Base-by-base conservation (phyloP, 2,888 invertebrate species). In the Criorhina ranunculi region DNA sequence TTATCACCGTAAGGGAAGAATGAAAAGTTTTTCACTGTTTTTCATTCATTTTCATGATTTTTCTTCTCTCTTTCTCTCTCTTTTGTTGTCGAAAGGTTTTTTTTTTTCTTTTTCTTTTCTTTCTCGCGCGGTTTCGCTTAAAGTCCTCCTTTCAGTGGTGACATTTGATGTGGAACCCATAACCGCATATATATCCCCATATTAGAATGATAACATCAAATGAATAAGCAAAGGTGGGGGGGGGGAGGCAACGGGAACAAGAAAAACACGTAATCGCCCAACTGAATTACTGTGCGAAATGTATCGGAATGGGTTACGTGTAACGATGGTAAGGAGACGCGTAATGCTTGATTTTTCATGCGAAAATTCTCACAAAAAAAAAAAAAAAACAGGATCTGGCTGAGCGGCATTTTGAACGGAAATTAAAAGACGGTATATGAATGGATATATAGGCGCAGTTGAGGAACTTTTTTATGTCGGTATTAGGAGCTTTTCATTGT, bases 1-100 rank as follows among this genome's bases (percentile, higher is more conserved):
- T 80, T 85, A 85, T 80, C 85, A 76, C 85, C 80, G 66, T 75
- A 66, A 75, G 59, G 80, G 69, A 85, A 76, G n/a, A 80, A 80
- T 80, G 85, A 75, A 85, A 85, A 85, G 69, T 85, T 80, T 85
- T 85, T 75, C 85, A 76, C 78, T 85, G 79, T 85, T 80, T 85
- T 79, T 75, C 79, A 78, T 79, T 83, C 83, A 79, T 83, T 79
- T 75, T 79, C 82, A 62, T 77, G 78, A 72, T 75, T 73, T 72
- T 55, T 55, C 59, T 37, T 49, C 11, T 35, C 57, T 44, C 8
- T 49, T 37, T 51, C 24, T 8, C 17, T 35, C 31, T 12, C 29
- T 37, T n/a, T n/a, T n/a, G 0, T 19, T 2, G 5, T 2, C 4
- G 15, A 9, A 15, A 31, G 55, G 31, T 59, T 49, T 29, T 53